Evolutionary conservation across 1,140 invertebrate species (phyloP).

Genomic region (Samia ricini): DNA sequence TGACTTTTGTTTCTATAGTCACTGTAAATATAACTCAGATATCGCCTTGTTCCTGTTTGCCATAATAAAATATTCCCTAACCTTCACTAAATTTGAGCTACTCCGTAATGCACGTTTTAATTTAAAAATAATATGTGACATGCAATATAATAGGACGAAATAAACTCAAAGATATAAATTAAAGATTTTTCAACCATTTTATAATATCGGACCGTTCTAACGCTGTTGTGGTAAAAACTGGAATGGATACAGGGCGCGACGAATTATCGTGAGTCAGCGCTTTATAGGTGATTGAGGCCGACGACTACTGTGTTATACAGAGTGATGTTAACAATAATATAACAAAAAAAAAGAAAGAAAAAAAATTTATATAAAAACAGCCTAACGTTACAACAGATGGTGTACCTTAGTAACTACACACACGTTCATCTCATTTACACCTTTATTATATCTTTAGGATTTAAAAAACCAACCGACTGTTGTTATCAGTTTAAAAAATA

Average conservation of each 20-base stretch:
- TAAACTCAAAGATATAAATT: neutral
- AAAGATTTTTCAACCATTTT: conserved; percentile 3
- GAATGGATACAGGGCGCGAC: conserved; percentile 59
- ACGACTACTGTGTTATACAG: conserved; percentile 47
- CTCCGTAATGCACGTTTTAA: no score
- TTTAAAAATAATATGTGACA: neutral
- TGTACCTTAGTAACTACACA: neutral
- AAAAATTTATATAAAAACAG: neutral
- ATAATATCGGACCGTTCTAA: conserved; percentile 3
- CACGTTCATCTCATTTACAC: neutral
- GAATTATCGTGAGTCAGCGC: conserved; percentile 61
- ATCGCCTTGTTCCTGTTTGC: no score
- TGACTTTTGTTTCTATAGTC: no score
- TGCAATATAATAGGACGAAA: neutral
- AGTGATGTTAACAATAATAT: conserved; percentile 20
- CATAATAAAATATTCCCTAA: no score
- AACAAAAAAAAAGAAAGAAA: neutral
- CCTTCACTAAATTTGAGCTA: no score
- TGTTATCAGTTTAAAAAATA: no score
- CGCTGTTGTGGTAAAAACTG: conserved; percentile 42
- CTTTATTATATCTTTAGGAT: no score
- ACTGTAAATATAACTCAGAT: no score
- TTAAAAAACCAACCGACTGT: no score
- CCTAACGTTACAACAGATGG: neutral
- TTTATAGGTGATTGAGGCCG: conserved; percentile 52